phyloP scores from a whole-genome alignment of 92 coral and sea anemone genomes.

The Epizoanthus fatuus region DNA sequence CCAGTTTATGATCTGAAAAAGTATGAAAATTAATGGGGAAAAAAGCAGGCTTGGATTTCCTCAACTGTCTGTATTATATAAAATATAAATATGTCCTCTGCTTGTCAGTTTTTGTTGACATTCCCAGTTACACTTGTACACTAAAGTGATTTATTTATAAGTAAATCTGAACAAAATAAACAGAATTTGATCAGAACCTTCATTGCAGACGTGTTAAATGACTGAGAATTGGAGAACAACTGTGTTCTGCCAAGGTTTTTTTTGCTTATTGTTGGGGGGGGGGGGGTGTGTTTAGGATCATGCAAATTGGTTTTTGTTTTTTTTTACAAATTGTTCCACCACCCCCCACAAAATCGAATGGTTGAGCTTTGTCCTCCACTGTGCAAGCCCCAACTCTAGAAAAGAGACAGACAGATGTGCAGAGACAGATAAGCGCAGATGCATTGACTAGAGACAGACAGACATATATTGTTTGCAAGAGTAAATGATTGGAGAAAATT shows the following conservation, averaged over 20 bases:
- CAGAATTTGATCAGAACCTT: conserved; percentile 23
- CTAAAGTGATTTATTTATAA: not conserved
- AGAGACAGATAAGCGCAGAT: conserved; percentile 12
- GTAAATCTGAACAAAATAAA: conserved; percentile 28
- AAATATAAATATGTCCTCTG: conserved; percentile 1
- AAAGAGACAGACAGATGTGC: not conserved
- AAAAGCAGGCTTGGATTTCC: not conserved
- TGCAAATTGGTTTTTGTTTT: no score
- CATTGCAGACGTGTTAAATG: not conserved
- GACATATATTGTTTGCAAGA: conserved; percentile 29
- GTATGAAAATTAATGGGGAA: conserved; percentile 3
- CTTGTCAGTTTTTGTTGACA: no score
- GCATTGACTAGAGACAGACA: conserved; percentile 30
- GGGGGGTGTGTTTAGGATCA: no score
- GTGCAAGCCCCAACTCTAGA: conserved; percentile 34
- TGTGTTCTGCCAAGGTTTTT: no score
- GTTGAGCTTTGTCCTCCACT: not conserved
- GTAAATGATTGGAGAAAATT: not conserved
- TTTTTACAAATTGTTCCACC: no score
- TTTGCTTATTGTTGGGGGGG: no score
- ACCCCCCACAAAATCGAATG: no score
- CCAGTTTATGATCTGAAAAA: conserved; percentile 19
- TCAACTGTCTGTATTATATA: conserved; percentile 20
- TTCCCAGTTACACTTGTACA: no score
- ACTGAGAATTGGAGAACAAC: no score